Base-by-base conservation (phyloP, 2,888 invertebrate genomes). In the Limnephilus lunatus region DNA sequence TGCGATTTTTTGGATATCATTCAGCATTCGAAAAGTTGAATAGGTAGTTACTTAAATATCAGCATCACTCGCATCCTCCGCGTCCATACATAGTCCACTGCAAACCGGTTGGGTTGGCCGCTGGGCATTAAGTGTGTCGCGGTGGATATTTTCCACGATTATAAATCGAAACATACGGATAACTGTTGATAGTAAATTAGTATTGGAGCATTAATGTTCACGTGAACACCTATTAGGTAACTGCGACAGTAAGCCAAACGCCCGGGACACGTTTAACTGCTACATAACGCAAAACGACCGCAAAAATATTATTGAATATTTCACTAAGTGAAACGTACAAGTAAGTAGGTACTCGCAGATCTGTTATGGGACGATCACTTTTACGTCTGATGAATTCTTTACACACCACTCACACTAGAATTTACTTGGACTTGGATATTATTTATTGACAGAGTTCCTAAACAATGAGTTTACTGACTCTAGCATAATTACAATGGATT, bases 91-190 rank as follows among this genome's bases (percentile, higher is more conserved):
- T 39, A 11, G 86, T 68, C 68, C 48, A 68, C 12, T 53, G 15
- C 44, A 87, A 87, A 87, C 87, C 87, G 87, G 87, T 87, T 53
- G n/a, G 35, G 32, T 35, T 53, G 85, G 87, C 31, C 31, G 32
- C 30, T 87, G 12, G 53, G 31, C 87, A 86, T 48, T 86, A 19
- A 87, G 87, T 53, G 68, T 53, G 87, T 87, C 87, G 31, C 87
- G 19, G 32, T 87, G 31, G 32, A 87, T 68, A 87, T 31, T 48
- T 53, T 87, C 19, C 53, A 87, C 44, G 68, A 5, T 32, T 32
- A 87, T 87, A 87, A 32, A 87, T 87, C 53, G 68, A 35, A 32
- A 87, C 53, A 87, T 87, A 25, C 44, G 5, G 85, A 85, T 48
- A 48, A 48, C 48, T 39, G 85, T 85, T 32, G 11, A 87, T 87